A percentile compares a stretch with the other conserved stretches of the same genome.
phyloP scores from a whole-genome alignment of 2,797 vertebrate species.

The Argyrosomus regius region DNA sequence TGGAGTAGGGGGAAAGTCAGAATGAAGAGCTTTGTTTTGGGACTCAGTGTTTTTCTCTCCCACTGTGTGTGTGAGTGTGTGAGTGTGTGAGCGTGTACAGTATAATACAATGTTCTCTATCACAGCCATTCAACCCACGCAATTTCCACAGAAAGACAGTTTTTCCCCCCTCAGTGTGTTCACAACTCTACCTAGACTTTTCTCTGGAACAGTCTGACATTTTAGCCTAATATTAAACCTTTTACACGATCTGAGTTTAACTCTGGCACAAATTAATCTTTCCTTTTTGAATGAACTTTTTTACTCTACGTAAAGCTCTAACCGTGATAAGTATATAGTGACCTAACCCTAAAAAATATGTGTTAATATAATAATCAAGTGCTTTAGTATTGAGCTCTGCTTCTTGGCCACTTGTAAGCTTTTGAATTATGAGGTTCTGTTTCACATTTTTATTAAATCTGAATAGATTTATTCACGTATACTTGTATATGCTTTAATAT shows the following conservation, averaged over 20 bases:
- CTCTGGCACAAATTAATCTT: too few relatives aligned
- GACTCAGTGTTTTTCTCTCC: constrained; percentile 49
- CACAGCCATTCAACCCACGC: constrained; percentile 53
- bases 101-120: constrained; percentile 60
- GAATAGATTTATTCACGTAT: background rate
- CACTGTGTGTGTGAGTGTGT: constrained; percentile 19
- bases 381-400: background rate
- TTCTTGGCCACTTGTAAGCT: background rate
- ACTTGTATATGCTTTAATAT: background rate
- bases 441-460: background rate
- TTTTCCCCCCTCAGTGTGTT: constrained; percentile 12
- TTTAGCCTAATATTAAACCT: background rate
- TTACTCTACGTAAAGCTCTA: too few relatives aligned
- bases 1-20: constrained; percentile 65
- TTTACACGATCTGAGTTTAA: too few relatives aligned
- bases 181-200: constrained; percentile 16
- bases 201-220: constrained; percentile 32
- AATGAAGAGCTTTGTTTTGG: constrained; percentile 76
- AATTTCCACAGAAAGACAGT: constrained; percentile 48
- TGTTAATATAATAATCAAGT: too few relatives aligned
- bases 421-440: background rate
- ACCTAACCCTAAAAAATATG: too few relatives aligned
- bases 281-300: background rate
- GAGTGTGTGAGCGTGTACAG: constrained; percentile 26
- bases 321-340: too few relatives aligned